A percentile compares a stretch with the other conserved stretches of the same genome.
Conservation (phyloP, 2,113 vertebrate species). For the Bos javanicus region DNA sequence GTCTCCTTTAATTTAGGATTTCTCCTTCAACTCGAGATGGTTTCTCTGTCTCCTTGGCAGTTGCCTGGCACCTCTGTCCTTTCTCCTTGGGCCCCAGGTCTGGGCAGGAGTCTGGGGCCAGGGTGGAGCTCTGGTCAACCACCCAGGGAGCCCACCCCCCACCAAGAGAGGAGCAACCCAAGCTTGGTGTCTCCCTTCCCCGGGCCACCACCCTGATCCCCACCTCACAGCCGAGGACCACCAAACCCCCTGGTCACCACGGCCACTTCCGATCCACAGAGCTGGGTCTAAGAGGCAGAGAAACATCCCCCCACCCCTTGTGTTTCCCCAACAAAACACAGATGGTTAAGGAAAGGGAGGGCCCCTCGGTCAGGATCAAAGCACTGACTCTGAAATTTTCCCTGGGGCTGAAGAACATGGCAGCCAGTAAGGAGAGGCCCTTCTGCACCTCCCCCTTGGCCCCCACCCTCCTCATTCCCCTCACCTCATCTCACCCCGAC, state of each 20-base stretch:
- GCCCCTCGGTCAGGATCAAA: neutral
- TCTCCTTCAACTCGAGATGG: neutral
- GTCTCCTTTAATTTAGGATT: neutral
- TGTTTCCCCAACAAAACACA: too few species aligned
- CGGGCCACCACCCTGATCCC: neutral
- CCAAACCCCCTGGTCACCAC: neutral
- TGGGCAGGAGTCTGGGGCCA: neutral
- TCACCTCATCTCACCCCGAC: neutral
- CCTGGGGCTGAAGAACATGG: neutral
- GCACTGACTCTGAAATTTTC: neutral
- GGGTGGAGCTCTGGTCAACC: neutral
- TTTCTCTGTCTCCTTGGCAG: neutral
- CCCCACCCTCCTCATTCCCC: neutral
- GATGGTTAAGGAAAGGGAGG: too few species aligned
- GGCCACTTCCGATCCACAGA: neutral
- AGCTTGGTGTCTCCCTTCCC: neutral
- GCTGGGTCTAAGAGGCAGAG: neutral
- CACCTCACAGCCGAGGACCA: fast-evolving
- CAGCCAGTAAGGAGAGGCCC: neutral
- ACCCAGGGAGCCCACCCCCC: neutral
- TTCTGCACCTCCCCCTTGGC: neutral
- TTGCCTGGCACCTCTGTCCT: neutral
- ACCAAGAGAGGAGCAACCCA: too few species aligned
- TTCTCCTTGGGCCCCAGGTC: neutral
- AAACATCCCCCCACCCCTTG: neutral